Evolutionary conservation across 2,888 invertebrate species (phyloP).

Genomic region (Julus scandinavius): DNA sequence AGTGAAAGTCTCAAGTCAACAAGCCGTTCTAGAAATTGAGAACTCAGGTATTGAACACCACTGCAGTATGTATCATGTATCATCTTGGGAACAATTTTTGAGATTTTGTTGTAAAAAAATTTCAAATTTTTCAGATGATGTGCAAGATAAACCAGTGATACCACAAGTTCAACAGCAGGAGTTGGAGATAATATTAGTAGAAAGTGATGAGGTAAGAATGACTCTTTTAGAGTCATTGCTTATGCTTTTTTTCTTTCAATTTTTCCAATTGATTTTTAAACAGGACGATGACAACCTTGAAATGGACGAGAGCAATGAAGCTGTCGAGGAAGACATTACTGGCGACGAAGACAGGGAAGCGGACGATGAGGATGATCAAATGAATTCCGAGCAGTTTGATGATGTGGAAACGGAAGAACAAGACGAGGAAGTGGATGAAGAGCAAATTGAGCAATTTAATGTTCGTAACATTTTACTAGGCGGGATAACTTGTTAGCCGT

Average conservation of each 20-base stretch:
- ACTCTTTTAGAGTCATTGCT: neutral
- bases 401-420: conserved; percentile 50
- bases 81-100: neutral
- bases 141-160: neutral
- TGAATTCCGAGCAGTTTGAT: conserved; percentile 52
- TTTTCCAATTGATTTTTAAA: neutral
- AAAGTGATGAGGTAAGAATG: conserved; percentile 51
- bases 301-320: conserved; percentile 57
- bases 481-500: too few relatives aligned
- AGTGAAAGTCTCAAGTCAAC: conserved; percentile 19
- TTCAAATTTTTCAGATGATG: neutral
- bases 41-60: neutral
- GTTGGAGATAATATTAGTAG: conserved; percentile 51
- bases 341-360: conserved; percentile 49
- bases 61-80: neutral
- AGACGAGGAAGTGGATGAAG: conserved; percentile 51
- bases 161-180: neutral
- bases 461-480: neutral
- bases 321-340: conserved; percentile 58
- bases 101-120: neutral
- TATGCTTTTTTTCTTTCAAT: neutral
- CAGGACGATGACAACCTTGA: conserved; percentile 58
- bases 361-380: conserved; percentile 58
- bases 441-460: conserved; percentile 68
- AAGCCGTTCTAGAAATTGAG: neutral